These are phyloP conservation scores for Panagrolaimus sp. DNA, from an alignment of 1,140 invertebrate genomes.

Conservation along the genomic window DNA sequence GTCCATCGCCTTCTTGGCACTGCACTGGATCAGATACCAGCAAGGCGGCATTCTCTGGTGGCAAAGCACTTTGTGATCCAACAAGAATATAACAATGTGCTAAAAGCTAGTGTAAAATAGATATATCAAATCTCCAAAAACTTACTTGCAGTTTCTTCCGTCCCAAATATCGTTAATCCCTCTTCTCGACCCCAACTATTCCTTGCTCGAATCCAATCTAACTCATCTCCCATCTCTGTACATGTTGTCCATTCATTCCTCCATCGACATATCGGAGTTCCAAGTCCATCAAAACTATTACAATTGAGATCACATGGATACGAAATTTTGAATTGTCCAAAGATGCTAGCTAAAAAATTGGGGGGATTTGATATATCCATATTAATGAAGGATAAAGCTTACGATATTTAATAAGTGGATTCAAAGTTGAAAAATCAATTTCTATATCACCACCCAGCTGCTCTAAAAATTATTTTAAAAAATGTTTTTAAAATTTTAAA, in stretches of 20 bases:
- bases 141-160: slow-evolving; percentile 36
- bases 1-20: slow-evolving; percentile 48
- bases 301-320: slow-evolving; percentile 48
- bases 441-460: slow-evolving; percentile 43
- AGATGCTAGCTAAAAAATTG: slow-evolving; percentile 31
- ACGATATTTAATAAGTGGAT: slow-evolving; percentile 47
- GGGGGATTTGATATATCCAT: background rate
- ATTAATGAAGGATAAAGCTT: slow-evolving; percentile 22
- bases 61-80: slow-evolving; percentile 31
- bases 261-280: slow-evolving; percentile 42
- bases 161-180: slow-evolving; percentile 42
- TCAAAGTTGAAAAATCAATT: slow-evolving; percentile 34
- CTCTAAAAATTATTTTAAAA: background rate
- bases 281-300: slow-evolving; percentile 40
- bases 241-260: slow-evolving; percentile 44
- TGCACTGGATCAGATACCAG: slow-evolving; percentile 47
- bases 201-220: slow-evolving; percentile 44
- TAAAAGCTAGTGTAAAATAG: slow-evolving; percentile 9
- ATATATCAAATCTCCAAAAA: background rate
- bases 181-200: slow-evolving; percentile 47
- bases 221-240: slow-evolving; percentile 31
- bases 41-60: slow-evolving; percentile 30
- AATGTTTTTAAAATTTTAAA: no score
- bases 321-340: slow-evolving; percentile 42
- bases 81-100: slow-evolving; percentile 34